phyloP scores from a whole-genome alignment of 92 coral and sea anemone species.

The Chrysogorgia sp. region DNA sequence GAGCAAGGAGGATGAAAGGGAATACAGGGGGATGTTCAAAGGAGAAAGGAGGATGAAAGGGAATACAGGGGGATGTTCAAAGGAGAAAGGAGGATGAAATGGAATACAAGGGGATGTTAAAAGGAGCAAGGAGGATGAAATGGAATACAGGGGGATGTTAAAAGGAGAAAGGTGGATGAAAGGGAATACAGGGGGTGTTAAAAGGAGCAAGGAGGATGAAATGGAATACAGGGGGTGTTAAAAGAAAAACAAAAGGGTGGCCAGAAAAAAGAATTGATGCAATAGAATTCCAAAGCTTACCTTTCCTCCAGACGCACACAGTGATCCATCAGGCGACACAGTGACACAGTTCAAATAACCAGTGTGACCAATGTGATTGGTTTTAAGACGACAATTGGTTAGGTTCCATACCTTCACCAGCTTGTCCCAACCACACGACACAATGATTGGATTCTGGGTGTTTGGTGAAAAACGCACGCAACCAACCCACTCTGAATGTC shows the following conservation, averaged over 20 bases:
- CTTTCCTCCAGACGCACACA: constrained; percentile 99
- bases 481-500: constrained; percentile 93
- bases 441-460: constrained; percentile 96
- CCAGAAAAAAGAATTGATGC: neutral
- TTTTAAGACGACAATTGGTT: constrained; percentile 99
- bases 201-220: neutral
- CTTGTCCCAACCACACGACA: constrained; percentile 95
- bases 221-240: neutral
- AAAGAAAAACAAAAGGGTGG: neutral
- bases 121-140: too few relatives aligned
- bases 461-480: constrained; percentile 98
- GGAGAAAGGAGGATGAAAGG: too few relatives aligned
- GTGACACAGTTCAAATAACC: constrained; percentile 98
- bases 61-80: too few relatives aligned
- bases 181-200: neutral
- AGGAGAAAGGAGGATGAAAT: too few relatives aligned
- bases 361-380: constrained; percentile 95
- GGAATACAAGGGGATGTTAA: too few relatives aligned
- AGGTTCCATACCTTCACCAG: constrained; percentile 97
- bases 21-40: neutral
- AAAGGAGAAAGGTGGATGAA: neutral
- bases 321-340: constrained; percentile 98
- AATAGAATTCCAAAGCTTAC: constrained; percentile 21
- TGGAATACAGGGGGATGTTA: too few relatives aligned
- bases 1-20: too few relatives aligned